These are phyloP conservation scores for Drosophila equinoxialis DNA, from an alignment of 1,140 invertebrate species.

Conservation along the genomic window DNA sequence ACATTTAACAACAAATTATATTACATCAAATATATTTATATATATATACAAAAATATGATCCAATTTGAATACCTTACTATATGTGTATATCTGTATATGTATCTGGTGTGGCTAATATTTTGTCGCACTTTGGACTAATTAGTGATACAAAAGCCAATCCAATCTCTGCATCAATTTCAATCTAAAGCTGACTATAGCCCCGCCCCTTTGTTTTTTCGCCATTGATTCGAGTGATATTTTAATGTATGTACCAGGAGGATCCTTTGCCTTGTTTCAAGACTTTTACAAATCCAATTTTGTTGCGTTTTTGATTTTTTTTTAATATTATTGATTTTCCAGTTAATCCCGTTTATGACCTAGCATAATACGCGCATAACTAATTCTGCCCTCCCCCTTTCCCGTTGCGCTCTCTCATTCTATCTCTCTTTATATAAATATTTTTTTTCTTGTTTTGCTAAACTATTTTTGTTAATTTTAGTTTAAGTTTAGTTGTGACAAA, in stretches of 20 bases:
- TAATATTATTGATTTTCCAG: background rate
- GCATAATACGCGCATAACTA: background rate
- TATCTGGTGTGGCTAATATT: conserved; percentile 56
- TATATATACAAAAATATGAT: conserved; percentile 67
- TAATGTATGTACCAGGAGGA: conserved; percentile 19
- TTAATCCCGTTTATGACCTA: background rate
- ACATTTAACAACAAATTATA: conserved; percentile 1
- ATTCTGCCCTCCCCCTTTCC: background rate
- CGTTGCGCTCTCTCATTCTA: conserved; percentile 18
- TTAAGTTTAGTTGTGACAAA: conserved; percentile 77
- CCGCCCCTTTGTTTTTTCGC: conserved; percentile 17
- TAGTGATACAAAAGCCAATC: conserved; percentile 34
- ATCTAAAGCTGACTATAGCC: conserved; percentile 5
- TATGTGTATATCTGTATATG: conserved; percentile 53
- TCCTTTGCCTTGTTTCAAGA: conserved; percentile 43
- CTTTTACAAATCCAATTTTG: conserved; percentile 29
- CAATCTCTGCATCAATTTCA: conserved; percentile 45
- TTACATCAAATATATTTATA: conserved; percentile 40
- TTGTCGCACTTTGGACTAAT: conserved; percentile 2
- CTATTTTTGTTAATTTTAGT: conserved; percentile 72
- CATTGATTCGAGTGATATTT: conserved; percentile 63
- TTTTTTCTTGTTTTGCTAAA: conserved; percentile 55
- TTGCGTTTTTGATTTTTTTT: conserved; percentile 43
- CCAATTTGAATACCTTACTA: conserved; percentile 43
- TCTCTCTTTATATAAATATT: conserved; percentile 48